These are phyloP conservation scores for Heliconius sara DNA, from an alignment of 2,888 invertebrate genomes.

Conservation along the genomic window DNA sequence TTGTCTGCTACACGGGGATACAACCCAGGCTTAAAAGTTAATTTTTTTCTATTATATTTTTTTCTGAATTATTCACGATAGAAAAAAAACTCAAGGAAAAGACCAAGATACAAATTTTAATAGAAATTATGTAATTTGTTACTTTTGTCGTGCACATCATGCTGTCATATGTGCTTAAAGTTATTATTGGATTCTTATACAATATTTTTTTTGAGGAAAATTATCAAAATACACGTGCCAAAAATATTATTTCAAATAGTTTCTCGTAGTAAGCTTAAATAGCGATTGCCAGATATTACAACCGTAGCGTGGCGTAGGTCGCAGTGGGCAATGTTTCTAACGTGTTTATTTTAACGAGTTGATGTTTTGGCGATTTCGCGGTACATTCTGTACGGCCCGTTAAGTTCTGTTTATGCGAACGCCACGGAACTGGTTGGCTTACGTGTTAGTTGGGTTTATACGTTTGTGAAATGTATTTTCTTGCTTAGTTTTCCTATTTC, in stretches of 20 bases:
- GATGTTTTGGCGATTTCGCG: conserved; percentile 56
- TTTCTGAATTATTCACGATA: too few species aligned
- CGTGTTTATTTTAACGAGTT: conserved; percentile 55
- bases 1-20: fast-evolving
- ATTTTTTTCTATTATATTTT: too few species aligned
- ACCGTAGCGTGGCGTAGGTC: conserved; percentile 30
- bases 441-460: conserved; percentile 41
- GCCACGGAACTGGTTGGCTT: conserved; percentile 33
- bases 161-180: neutral
- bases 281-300: conserved; percentile 38
- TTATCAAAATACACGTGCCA: neutral
- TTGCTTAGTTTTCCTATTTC: conserved; percentile 15
- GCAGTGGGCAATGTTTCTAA: conserved; percentile 40
- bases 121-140: too few species aligned
- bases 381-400: conserved; percentile 54
- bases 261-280: conserved; percentile 21
- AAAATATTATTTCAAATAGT: conserved; percentile 5
- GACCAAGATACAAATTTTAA: neutral
- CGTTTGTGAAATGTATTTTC: conserved; percentile 31
- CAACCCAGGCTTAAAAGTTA: too few species aligned
- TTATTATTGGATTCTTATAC: neutral
- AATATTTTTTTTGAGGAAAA: neutral
- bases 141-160: too few species aligned
- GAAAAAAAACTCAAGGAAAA: neutral
- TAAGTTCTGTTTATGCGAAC: conserved; percentile 51